Evolutionary conservation across 2,797 vertebrate genomes (phyloP).

Genomic region (Xerus rutilus): DNA sequence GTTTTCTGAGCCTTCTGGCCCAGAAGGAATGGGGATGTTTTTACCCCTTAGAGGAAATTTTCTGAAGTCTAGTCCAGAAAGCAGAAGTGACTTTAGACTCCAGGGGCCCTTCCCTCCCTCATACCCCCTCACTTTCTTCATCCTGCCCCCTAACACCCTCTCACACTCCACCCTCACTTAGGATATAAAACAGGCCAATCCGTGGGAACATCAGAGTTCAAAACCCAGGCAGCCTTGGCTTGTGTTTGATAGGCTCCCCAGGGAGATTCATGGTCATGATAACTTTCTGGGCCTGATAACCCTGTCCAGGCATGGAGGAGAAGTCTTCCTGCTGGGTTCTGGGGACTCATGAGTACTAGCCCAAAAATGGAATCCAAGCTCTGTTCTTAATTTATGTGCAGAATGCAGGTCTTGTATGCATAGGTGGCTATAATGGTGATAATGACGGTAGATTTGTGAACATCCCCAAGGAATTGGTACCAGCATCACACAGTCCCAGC

Average conservation of each 20-base stretch:
- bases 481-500: not conserved
- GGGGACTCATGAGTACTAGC: not conserved
- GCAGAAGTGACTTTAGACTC: not conserved
- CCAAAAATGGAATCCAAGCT: not conserved
- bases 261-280: slow-evolving; percentile 34
- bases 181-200: slow-evolving; percentile 54
- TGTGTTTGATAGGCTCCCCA: not conserved
- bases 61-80: not conserved
- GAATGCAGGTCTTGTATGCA: not conserved
- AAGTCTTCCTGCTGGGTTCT: not conserved
- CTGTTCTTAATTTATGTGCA: not conserved
- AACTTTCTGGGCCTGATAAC: slow-evolving; percentile 26
- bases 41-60: not conserved
- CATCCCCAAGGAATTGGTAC: not conserved
- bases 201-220: slow-evolving; percentile 69
- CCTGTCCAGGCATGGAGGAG: not conserved
- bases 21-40: not conserved
- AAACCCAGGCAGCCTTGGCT: slow-evolving; percentile 64
- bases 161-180: not conserved
- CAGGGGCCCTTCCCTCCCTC: not conserved
- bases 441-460: not conserved
- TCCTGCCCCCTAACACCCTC: not conserved
- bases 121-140: not conserved
- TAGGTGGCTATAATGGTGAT: too few relatives aligned
- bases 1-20: not conserved